Percentiles rank a stretch among this genome's conserved stretches.
These are phyloP conservation scores for Periparus ater DNA, from an alignment of 2,797 vertebrate species.

Conservation along the genomic window DNA sequence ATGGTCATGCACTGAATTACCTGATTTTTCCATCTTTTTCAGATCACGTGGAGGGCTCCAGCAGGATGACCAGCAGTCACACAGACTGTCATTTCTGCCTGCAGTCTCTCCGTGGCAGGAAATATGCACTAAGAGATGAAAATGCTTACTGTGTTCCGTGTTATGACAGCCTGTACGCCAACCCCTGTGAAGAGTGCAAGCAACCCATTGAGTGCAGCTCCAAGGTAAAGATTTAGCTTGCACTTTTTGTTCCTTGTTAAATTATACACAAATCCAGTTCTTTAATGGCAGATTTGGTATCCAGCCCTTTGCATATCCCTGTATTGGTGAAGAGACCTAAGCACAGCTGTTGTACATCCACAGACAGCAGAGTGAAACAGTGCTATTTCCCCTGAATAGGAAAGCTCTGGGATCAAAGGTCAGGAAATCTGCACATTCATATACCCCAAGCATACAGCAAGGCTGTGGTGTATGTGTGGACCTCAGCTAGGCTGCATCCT, in stretches of 20 bases:
- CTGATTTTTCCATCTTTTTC: conserved; percentile 10
- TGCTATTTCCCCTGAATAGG: neutral
- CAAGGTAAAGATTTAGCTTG: conserved; percentile 80
- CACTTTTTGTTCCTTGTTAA: neutral
- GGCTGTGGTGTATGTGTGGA: neutral
- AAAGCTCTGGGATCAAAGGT: neutral
- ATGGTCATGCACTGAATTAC: neutral
- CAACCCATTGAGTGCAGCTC: conserved; percentile 85
- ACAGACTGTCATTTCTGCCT: conserved; percentile 92
- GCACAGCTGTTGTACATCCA: too few relatives aligned
- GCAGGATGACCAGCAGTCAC: conserved; percentile 80
- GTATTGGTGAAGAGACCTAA: neutral
- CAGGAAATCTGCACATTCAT: neutral
- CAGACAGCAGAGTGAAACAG: neutral
- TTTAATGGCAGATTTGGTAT: neutral
- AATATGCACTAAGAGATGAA: conserved; percentile 88
- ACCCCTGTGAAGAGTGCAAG: conserved; percentile 90
- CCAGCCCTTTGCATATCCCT: neutral
- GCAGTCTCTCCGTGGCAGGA: conserved; percentile 89
- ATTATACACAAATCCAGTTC: neutral
- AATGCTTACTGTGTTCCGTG: conserved; percentile 90
- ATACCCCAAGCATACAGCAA: neutral
- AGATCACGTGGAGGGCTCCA: conserved; percentile 29
- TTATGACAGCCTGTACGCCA: conserved; percentile 90
- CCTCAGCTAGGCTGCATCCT: neutral